Conservation (phyloP, 2,113 vertebrate genomes). For the Cyanoramphus novaezelandiae region DNA sequence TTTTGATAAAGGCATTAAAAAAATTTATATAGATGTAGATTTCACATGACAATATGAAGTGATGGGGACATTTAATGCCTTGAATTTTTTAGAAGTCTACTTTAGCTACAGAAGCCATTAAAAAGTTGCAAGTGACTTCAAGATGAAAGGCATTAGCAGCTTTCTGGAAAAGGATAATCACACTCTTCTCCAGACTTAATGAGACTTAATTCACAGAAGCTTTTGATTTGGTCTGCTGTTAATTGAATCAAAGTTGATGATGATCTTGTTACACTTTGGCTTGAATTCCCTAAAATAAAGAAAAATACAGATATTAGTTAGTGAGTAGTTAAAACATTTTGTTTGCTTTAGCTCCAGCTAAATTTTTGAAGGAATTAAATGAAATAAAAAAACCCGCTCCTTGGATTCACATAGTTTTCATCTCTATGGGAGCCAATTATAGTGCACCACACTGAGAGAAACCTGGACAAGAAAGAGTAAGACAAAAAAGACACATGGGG, state of each 20-base stretch:
- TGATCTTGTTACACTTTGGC: conserved; percentile 81
- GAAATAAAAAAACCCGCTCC: background rate
- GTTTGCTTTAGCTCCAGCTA: conserved; percentile 66
- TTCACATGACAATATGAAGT: background rate
- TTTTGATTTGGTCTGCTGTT: conserved; percentile 73
- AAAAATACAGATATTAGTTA: conserved; percentile 33
- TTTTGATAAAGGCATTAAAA: background rate
- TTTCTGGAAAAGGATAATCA: conserved; percentile 66
- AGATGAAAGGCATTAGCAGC: conserved; percentile 69
- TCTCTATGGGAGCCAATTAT: conserved; percentile 78
- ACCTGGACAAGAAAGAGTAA: conserved; percentile 65
- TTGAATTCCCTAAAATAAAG: conserved; percentile 81
- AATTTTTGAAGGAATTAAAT: conserved; percentile 38
- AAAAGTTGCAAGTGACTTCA: conserved; percentile 68
- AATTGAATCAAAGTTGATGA: conserved; percentile 88
- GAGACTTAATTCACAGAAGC: conserved; percentile 67
- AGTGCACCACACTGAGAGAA: conserved; percentile 68
- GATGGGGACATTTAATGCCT: background rate
- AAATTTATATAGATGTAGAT: conserved; percentile 25
- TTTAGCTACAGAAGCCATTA: conserved; percentile 44
- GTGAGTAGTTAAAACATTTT: conserved; percentile 60
- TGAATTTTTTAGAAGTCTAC: conserved; percentile 35
- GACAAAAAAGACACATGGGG: conserved; percentile 68
- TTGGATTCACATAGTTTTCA: conserved; percentile 54
- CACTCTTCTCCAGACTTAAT: conserved; percentile 51